These are phyloP conservation scores for Sander vitreus DNA, from an alignment of 2,113 vertebrate species.

Conservation along the genomic window DNA sequence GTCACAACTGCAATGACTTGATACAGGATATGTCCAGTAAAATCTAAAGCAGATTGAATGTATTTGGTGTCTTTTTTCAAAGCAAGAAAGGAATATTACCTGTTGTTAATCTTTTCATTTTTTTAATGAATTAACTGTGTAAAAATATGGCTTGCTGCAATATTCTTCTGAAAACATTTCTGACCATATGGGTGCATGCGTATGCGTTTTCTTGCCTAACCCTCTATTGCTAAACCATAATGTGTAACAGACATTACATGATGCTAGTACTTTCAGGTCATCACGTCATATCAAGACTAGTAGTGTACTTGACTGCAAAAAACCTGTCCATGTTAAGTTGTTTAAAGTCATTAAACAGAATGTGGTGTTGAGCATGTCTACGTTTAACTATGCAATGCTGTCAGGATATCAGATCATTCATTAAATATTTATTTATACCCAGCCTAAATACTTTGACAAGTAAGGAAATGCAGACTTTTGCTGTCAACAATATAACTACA, in stretches of 20 bases:
- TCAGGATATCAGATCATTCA: constrained; percentile 33
- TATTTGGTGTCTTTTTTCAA: neutral
- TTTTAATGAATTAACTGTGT: neutral
- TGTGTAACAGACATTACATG: constrained; percentile 8
- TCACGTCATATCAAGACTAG: constrained; percentile 1
- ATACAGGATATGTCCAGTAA: neutral
- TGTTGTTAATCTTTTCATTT: neutral
- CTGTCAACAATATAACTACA: constrained; percentile 29
- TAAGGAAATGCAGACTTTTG: constrained; percentile 28
- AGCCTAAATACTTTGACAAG: constrained; percentile 33
- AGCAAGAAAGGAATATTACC: neutral
- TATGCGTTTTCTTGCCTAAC: neutral
- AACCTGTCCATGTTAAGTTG: constrained; percentile 1
- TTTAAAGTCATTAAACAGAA: constrained; percentile 28
- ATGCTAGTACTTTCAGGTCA: constrained; percentile 1
- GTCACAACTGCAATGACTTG: neutral
- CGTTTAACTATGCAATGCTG: constrained; percentile 23
- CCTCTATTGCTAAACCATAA: neutral
- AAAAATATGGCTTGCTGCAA: neutral
- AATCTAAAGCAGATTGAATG: neutral
- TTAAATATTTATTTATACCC: constrained; percentile 1
- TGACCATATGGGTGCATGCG: neutral
- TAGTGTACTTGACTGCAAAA: neutral
- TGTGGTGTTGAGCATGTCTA: neutral
- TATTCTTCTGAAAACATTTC: neutral